phyloP scores from a whole-genome alignment of 2,113 vertebrate species.

The Paralichthys olivaceus region DNA sequence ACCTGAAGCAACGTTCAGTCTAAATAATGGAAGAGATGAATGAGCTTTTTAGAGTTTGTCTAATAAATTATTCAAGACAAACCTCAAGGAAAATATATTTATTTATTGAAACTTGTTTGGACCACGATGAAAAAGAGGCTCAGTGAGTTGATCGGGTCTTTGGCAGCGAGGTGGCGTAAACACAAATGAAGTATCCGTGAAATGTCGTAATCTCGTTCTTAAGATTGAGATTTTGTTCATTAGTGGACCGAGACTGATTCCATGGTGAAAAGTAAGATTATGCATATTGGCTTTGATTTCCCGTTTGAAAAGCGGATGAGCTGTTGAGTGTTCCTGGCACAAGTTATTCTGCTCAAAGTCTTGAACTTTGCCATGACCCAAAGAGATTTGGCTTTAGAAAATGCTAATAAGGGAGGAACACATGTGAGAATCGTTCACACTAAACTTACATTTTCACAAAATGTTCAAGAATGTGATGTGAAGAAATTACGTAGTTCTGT shows the following conservation, averaged over 20 bases:
- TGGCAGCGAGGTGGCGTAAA: neutral
- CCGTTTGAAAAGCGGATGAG: neutral
- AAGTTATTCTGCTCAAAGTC: slow-evolving; percentile 1
- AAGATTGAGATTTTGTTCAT: slow-evolving; percentile 18
- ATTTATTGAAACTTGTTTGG: slow-evolving; percentile 4
- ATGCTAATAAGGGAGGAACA: neutral
- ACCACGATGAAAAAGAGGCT: slow-evolving; percentile 1
- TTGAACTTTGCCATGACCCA: neutral
- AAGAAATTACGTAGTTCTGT: neutral
- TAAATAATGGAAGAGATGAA: slow-evolving; percentile 16
- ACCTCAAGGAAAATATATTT: neutral
- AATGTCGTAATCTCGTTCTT: slow-evolving; percentile 41
- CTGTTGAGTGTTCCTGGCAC: slow-evolving; percentile 6
- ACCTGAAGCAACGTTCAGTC: slow-evolving; percentile 18
- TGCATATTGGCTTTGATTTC: slow-evolving; percentile 6
- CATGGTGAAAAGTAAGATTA: slow-evolving; percentile 24
- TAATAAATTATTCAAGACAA: too few relatives aligned
- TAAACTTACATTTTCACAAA: neutral
- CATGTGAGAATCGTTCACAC: neutral
- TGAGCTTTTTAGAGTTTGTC: neutral
- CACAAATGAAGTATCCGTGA: slow-evolving; percentile 29
- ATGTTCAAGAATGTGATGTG: neutral
- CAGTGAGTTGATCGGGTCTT: slow-evolving; percentile 8
- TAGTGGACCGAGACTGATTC: neutral
- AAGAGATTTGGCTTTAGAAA: neutral